phyloP scores from a whole-genome alignment of 2,888 invertebrate species.

The Coelopa pilipes region DNA sequence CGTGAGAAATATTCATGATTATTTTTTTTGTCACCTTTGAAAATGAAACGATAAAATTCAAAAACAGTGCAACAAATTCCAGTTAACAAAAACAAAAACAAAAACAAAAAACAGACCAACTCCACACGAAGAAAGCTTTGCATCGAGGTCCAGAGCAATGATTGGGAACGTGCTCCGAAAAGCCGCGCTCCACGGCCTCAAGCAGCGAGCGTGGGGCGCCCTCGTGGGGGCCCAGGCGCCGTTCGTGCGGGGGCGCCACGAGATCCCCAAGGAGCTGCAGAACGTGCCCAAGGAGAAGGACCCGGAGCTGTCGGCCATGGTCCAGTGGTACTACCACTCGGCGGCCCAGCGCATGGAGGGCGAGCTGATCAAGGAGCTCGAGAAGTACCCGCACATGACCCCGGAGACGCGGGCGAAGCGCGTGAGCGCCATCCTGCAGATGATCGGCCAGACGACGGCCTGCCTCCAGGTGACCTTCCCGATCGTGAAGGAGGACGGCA shows the following conservation, averaged over 20 bases:
- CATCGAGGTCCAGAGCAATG: too few species aligned
- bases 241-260: constrained; percentile 47
- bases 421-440: constrained; percentile 55
- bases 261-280: constrained; percentile 58
- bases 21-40: too few species aligned
- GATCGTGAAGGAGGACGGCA: constrained; percentile 52
- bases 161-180: background rate
- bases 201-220: too few species aligned
- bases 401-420: constrained; percentile 51
- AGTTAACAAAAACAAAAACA: too few species aligned
- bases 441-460: constrained; percentile 55
- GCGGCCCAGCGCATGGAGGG: constrained; percentile 59
- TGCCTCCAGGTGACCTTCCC: constrained; percentile 61
- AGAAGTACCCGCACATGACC: constrained; percentile 53
- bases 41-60: too few species aligned
- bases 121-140: too few species aligned
- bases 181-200: background rate
- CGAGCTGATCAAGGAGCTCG: constrained; percentile 55
- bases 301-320: constrained; percentile 59
- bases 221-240: background rate
- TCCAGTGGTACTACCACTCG: constrained; percentile 60
- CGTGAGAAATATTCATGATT: too few species aligned
- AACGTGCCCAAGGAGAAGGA: constrained; percentile 50
- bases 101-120: too few species aligned
- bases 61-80: too few species aligned